phyloP scores from a whole-genome alignment of 2,113 vertebrate species.

The Campylomormyrus numenius region DNA sequence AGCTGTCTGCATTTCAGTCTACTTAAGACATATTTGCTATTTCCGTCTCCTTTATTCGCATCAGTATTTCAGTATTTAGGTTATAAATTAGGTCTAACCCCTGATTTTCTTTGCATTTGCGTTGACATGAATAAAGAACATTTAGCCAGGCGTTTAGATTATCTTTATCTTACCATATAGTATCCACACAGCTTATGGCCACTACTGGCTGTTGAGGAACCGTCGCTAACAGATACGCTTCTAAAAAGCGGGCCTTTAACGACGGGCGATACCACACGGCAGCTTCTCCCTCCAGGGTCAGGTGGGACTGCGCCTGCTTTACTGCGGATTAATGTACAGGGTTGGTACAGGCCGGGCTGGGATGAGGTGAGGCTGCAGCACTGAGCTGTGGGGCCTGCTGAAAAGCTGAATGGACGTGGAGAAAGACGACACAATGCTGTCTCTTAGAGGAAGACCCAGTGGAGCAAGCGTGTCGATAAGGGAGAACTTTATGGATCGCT shows the following conservation, averaged over 20 bases:
- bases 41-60: not conserved
- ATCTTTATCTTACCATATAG: not conserved
- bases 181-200: not conserved
- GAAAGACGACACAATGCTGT: not conserved
- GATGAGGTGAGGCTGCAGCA: not conserved
- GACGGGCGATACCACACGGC: not conserved
- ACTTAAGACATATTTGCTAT: not conserved
- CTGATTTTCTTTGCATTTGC: not conserved
- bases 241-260: not conserved
- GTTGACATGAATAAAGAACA: not conserved
- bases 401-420: not conserved
- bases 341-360: not conserved
- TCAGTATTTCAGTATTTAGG: not conserved
- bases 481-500: not conserved
- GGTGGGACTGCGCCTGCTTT: not conserved
- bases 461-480: not conserved
- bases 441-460: not conserved
- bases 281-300: not conserved
- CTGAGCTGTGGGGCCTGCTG: not conserved
- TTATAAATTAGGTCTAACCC: not conserved
- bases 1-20: not conserved
- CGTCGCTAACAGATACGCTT: not conserved
- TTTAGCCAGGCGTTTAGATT: not conserved
- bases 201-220: no score
- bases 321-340: not conserved